Evolutionary conservation across 2,888 invertebrate genomes (phyloP).

Genomic region (Agapostemon virescens): DNA sequence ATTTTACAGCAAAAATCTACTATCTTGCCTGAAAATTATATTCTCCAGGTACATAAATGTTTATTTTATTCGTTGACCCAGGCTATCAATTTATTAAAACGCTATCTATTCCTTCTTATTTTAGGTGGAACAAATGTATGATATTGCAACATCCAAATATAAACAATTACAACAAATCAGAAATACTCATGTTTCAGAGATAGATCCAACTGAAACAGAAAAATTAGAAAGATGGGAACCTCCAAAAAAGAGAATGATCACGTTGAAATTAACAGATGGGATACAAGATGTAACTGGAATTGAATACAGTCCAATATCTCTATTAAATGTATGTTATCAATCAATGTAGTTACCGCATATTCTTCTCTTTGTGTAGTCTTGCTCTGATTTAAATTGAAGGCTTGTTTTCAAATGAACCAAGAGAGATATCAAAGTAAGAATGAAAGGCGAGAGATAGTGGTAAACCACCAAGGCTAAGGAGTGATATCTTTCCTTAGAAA

Average conservation of each 20-base stretch:
- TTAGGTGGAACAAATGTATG: constrained; percentile 79
- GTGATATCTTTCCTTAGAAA: no score
- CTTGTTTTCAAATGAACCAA: no score
- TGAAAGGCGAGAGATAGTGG: no score
- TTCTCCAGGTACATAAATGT: constrained; percentile 83
- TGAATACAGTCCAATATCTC: constrained; percentile 85
- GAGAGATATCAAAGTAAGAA: no score
- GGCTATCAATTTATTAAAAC: neutral
- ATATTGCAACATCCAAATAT: constrained; percentile 78
- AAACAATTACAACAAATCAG: constrained; percentile 80
- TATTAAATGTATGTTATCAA: constrained; percentile 80
- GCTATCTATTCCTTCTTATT: constrained; percentile 19
- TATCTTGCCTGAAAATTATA: constrained; percentile 82
- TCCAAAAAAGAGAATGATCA: constrained; percentile 85
- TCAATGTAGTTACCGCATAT: neutral
- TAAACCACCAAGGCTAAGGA: no score
- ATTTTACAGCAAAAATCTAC: constrained; percentile 81
- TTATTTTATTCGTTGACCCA: constrained; percentile 44
- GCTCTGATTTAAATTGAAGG: no score
- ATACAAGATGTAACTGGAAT: constrained; percentile 86
- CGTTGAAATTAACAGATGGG: constrained; percentile 89
- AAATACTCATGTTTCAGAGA: constrained; percentile 80
- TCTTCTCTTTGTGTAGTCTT: no score
- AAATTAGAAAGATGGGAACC: constrained; percentile 82
- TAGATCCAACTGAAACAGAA: constrained; percentile 81